Evolutionary conservation across 64 coral and sea anemone species (phyloP), one percentile per base, ranked within the genome.

Genomic region (Montipora efflorescens): DNA sequence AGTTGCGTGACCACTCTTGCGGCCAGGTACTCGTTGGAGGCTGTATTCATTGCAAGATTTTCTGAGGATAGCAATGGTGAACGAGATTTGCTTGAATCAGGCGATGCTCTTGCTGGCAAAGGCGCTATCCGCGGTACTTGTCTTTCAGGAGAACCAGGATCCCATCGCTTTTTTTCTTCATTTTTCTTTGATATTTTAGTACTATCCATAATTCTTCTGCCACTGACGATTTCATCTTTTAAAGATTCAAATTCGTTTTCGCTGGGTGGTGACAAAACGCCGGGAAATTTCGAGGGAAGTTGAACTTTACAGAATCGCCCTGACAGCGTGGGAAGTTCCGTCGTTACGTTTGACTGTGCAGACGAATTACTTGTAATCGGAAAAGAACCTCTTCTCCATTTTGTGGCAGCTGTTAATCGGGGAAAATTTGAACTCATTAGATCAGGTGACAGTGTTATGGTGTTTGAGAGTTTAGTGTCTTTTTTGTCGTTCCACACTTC

Each of bases 1-100:
- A 86, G 62, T 72, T 86, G 82, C 16, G 82, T 86, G 44, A 86
- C 82, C 16, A 86, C 82, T 72, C 82, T 43, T 15, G 82, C 66
- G 11, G 82, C 82, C 16, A 86, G 66, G 82, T 71, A 86, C 67
- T 86, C 82, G 19, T 45, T 50, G 9, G 82, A 86, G 9, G 82
- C 82, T 15, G 47, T 64, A 0, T 21, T 11, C 18, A 86, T 86
- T 2, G 82, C 66, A 48, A 86, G 62, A 25, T 47, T 20, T 67
- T 86, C 82, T 8, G 64, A 21, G n/a, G 82, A 86, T 19, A 64
- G 44, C 82, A 86, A 47, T 7, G 66, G 82, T 11, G 82, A 86
- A 5, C 19, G 62, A 46, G 82, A 86, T 71, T 10, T 15, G 48
- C 46, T 86, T 86, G 66, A 71, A 18, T 13, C 66, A 13, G 82